phyloP scores from a whole-genome alignment of 2,888 invertebrate species.

The Ceraclea dissimilis region DNA sequence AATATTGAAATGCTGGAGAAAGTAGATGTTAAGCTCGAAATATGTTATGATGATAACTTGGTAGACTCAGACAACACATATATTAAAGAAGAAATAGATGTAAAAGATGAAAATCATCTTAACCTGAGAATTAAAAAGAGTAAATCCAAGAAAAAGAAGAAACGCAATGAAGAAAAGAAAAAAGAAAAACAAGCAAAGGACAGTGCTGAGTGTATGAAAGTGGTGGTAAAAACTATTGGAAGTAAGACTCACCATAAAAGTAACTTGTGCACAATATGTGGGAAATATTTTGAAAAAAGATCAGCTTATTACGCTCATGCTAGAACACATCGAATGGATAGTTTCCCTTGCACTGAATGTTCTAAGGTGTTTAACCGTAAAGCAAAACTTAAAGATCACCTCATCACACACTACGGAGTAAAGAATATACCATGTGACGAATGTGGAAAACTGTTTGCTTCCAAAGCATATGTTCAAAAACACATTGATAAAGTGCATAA shows the following conservation, averaged over 20 bases:
- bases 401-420: conserved; percentile 16
- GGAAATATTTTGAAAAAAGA: conserved; percentile 15
- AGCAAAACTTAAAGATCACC: conserved; percentile 14
- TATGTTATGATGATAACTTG: conserved; percentile 1
- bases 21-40: conserved; percentile 6
- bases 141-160: background rate
- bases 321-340: conserved; percentile 5
- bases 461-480: conserved; percentile 12
- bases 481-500: conserved; percentile 19
- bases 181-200: conserved; percentile 7
- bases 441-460: conserved; percentile 17
- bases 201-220: background rate
- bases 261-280: conserved; percentile 17
- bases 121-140: background rate
- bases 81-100: conserved; percentile 8
- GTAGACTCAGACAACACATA: conserved; percentile 3
- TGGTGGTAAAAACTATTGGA: background rate
- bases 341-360: conserved; percentile 14
- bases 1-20: background rate
- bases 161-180: conserved; percentile 1
- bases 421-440: conserved; percentile 19
- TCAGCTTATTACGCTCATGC: conserved; percentile 14
- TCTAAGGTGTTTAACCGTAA: conserved; percentile 15
- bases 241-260: conserved; percentile 13
- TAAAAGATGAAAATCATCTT: background rate